Percentiles rank a stretch among this genome's conserved stretches.
Conservation (phyloP, 2,113 vertebrate genomes). For the Pogonocichla stellata region DNA sequence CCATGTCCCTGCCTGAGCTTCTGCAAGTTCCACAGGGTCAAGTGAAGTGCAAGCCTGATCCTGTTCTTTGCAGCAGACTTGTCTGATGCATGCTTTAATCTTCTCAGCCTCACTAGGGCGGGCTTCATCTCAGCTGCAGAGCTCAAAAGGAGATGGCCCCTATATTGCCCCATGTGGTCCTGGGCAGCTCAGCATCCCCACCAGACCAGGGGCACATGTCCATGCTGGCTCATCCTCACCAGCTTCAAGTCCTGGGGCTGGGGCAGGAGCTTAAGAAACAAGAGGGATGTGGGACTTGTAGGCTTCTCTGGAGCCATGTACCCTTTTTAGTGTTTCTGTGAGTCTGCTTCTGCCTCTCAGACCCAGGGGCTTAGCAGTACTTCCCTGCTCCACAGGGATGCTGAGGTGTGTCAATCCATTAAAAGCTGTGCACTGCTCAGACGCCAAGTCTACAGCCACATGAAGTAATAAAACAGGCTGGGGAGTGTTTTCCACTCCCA, state of each 20-base stretch:
- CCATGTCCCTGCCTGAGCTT: not conserved
- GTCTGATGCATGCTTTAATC: not conserved
- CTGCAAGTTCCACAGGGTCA: not conserved
- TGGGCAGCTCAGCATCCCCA: not conserved
- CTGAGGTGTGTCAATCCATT: not conserved
- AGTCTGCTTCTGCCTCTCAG: not conserved
- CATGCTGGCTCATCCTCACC: not conserved
- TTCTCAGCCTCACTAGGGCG: not conserved
- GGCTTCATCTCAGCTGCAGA: not conserved
- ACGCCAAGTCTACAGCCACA: not conserved
- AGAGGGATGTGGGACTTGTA: not conserved
- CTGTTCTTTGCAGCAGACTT: not conserved
- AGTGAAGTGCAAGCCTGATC: not conserved
- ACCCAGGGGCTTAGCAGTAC: not conserved
- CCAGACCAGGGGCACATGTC: not conserved
- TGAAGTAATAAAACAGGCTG: not conserved
- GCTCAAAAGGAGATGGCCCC: not conserved
- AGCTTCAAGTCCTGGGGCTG: not conserved
- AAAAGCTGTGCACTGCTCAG: not conserved
- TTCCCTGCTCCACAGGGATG: not conserved
- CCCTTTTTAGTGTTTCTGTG: not conserved
- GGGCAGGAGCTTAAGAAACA: not conserved
- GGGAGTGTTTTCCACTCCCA: not conserved
- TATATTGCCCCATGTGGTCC: accelerated
- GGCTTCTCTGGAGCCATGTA: not conserved